A percentile compares a stretch with the other conserved stretches of the same genome.
Conservation (phyloP, 2,113 vertebrate genomes). For the Ivindomyrus marchei region DNA sequence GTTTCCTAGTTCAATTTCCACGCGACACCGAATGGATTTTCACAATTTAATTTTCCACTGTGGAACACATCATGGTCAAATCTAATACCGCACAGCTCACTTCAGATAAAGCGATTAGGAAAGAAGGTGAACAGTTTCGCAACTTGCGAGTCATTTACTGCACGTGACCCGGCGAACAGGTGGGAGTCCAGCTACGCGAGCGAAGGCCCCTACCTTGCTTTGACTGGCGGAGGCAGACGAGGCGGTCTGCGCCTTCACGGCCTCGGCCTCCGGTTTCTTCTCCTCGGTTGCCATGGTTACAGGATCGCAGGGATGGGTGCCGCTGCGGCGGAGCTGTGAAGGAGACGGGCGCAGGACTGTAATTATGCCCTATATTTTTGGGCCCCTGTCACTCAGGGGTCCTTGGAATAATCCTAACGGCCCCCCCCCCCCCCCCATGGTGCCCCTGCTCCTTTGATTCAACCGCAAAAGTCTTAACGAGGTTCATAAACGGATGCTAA, state of each 20-base stretch:
- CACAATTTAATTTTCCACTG: neutral
- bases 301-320: constrained; percentile 32
- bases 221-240: constrained; percentile 87
- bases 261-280: constrained; percentile 94
- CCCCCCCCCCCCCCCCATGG: neutral
- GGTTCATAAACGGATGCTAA: neutral
- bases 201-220: constrained; percentile 74
- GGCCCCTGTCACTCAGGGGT: neutral
- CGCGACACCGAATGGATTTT: neutral
- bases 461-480: neutral
- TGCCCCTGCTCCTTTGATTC: neutral
- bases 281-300: constrained; percentile 94
- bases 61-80: neutral
- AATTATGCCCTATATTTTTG: too few species aligned
- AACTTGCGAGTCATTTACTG: neutral
- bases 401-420: too few species aligned
- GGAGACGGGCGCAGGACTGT: neutral
- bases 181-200: neutral
- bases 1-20: neutral
- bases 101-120: neutral
- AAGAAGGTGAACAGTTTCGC: neutral
- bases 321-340: constrained; percentile 29
- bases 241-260: constrained; percentile 80
- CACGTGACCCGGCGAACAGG: neutral
- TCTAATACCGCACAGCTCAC: neutral